Evolutionary conservation across 2,797 vertebrate species (phyloP).

Genomic region (Hoplostethus atlanticus): DNA sequence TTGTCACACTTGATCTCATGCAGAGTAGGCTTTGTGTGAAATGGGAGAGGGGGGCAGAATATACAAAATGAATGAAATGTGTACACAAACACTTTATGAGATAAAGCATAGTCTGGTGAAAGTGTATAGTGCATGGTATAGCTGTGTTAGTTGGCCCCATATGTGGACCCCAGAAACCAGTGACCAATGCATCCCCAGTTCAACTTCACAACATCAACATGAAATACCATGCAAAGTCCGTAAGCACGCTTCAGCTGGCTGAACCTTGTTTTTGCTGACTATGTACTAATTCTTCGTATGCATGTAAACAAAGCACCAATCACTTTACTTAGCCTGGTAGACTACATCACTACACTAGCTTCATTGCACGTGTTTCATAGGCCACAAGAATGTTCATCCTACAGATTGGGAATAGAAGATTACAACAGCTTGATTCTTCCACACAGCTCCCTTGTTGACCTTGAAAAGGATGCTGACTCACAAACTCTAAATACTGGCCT

Average conservation of each 20-base stretch:
- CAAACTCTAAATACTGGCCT: constrained; percentile 68
- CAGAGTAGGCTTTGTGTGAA: constrained; percentile 6
- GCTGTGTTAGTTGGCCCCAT: background rate
- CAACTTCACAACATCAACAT: constrained; percentile 25
- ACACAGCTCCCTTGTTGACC: constrained; percentile 71
- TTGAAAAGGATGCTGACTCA: constrained; percentile 80
- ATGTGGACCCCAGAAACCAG: constrained; percentile 1
- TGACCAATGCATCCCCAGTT: background rate
- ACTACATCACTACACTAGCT: constrained; percentile 54
- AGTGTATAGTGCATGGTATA: background rate
- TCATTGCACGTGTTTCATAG: constrained; percentile 15
- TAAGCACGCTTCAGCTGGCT: constrained; percentile 55
- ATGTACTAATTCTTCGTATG: constrained; percentile 60
- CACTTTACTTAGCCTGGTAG: constrained; percentile 52
- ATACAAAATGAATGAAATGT: background rate
- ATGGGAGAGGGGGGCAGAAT: background rate
- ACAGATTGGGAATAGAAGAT: constrained; percentile 48
- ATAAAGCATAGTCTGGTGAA: background rate
- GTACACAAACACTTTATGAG: background rate
- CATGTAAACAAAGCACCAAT: constrained; percentile 60
- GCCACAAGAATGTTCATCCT: constrained; percentile 28
- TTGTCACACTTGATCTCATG: constrained; percentile 15
- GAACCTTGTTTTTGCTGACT: constrained; percentile 59
- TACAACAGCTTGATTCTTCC: constrained; percentile 50
- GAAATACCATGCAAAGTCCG: constrained; percentile 29